Evolutionary conservation across 2,888 invertebrate species (phyloP), one percentile per base, ranked within the genome.

Genomic region (Clistopyga incitator): DNA sequence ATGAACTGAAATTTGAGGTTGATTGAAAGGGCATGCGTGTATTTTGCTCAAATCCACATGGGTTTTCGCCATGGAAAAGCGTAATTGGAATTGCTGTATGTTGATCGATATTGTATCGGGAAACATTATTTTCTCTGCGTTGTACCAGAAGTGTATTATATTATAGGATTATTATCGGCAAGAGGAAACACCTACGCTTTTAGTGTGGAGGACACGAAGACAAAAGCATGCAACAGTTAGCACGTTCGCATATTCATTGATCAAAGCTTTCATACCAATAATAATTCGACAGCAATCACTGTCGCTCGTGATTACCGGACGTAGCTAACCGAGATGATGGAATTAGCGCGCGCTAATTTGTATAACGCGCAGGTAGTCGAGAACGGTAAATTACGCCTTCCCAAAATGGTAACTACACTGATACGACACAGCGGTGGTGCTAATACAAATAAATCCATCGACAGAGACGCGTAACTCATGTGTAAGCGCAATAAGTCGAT

Each of bases 401-500:
- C 59, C 23, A 20, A 50, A 61, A 80, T 74, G 59, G 74, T 38
- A 65, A 11, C 38, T 42, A 20, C 70, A 52, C 25, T 47, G 23
- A 13, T 74, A 47, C 67, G 18, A 47, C 64, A 20, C 3, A 29
- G n/a, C 1, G 18, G 6, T 6, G 18, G 10, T 18, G 61, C 38
- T 8, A 42, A 20, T 38, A 38, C 64, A 20, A n/a, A 18, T 23
- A 45, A 23, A 67, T 45, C 6, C 6, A 23, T 42, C 45, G 10
- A 15, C 47, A 23, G 67, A 47, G 67, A 38, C 74, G 34, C 80
- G 70, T 76, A 61, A 72, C 77, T 59, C 67, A 78, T 59, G 78
- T 82, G 77, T 71, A 52, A 52, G 72, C 50, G 47, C 78, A 68
- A 74, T 56, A 74, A 82, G 75, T 76, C 64, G 64, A 76, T 77